Conservation (phyloP, 2,113 vertebrate species). For the Leucopsar rothschildi region DNA sequence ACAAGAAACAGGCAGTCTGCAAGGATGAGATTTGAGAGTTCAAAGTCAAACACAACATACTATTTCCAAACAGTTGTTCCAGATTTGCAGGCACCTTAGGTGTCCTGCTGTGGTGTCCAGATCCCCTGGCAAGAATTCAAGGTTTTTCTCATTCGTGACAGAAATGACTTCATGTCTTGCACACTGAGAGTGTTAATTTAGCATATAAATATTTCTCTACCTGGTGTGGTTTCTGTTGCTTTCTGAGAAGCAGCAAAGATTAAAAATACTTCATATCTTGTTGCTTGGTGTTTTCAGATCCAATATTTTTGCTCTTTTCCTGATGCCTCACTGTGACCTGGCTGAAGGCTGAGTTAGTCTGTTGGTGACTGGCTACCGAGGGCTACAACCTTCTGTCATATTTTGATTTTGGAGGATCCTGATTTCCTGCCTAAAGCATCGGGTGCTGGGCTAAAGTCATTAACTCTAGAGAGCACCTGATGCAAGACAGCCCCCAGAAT, state of each 20-base stretch:
- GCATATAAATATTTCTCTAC: slow-evolving; percentile 1
- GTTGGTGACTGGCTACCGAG: neutral
- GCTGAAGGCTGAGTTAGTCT: neutral
- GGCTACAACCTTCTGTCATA: neutral
- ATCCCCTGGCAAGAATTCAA: slow-evolving; percentile 39
- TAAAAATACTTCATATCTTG: neutral
- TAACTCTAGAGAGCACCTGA: neutral
- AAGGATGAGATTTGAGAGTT: neutral
- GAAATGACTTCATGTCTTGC: slow-evolving; percentile 41
- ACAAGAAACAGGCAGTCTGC: neutral
- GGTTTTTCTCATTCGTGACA: neutral
- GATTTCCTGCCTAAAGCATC: neutral
- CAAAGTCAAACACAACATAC: neutral
- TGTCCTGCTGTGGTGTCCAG: neutral
- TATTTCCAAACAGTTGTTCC: slow-evolving; percentile 5
- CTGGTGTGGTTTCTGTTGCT: neutral
- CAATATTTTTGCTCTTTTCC: neutral
- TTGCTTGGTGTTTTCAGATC: neutral
- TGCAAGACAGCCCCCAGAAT: neutral
- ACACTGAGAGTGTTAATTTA: neutral
- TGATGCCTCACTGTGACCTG: slow-evolving; percentile 18
- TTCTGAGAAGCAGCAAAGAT: neutral
- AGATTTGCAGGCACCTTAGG: slow-evolving; percentile 1
- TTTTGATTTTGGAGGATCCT: neutral
- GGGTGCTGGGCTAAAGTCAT: neutral